These are phyloP conservation scores for Poeciliopsis prolifica DNA, from an alignment of 2,113 vertebrate genomes.

Conservation along the genomic window DNA sequence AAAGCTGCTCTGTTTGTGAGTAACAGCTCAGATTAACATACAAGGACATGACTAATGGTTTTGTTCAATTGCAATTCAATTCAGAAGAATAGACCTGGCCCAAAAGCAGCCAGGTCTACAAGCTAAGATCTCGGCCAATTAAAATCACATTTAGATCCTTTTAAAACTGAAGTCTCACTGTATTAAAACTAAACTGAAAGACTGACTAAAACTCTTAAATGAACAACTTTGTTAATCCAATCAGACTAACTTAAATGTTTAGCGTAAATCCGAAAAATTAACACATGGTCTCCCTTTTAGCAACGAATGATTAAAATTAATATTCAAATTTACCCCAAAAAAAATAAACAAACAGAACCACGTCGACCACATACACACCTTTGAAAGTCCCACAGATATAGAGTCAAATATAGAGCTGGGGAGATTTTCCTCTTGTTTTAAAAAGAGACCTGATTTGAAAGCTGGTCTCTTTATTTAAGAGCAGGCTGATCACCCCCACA, in stretches of 20 bases:
- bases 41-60: too few species aligned
- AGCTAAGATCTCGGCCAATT: too few species aligned
- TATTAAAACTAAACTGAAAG: not conserved
- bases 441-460: not conserved
- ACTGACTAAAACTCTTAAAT: not conserved
- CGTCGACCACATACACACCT: slow-evolving; percentile 22
- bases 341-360: not conserved
- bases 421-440: not conserved
- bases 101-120: too few species aligned
- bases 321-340: not conserved
- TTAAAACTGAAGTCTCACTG: not conserved
- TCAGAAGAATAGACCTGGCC: too few species aligned
- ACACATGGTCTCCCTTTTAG: not conserved
- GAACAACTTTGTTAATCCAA: too few species aligned
- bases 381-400: not conserved
- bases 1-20: too few species aligned
- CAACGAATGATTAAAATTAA: too few species aligned
- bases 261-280: not conserved
- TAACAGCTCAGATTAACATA: too few species aligned
- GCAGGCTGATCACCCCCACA: slow-evolving; percentile 21
- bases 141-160: too few species aligned
- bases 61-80: too few species aligned
- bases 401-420: slow-evolving; percentile 1
- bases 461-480: not conserved
- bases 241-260: not conserved